Evolutionary conservation across 2,113 vertebrate genomes (phyloP).

Genomic region (Dolichotis patagonum): DNA sequence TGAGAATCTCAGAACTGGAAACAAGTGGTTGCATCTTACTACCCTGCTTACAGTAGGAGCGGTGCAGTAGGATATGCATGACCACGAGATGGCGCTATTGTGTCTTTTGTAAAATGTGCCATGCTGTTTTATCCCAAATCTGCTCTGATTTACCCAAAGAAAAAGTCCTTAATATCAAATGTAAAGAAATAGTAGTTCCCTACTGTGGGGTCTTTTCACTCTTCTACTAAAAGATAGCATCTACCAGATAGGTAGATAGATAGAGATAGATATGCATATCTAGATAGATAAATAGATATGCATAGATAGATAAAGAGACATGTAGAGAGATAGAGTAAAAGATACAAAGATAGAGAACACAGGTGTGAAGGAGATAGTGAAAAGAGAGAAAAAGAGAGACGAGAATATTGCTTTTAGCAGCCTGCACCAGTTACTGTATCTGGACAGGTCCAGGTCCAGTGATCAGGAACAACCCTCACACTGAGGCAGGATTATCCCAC

Average conservation of each 20-base stretch:
- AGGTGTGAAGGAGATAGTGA: no score
- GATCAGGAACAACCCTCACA: not conserved
- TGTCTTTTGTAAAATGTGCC: not conserved
- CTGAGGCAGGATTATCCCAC: not conserved
- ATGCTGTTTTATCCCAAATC: not conserved
- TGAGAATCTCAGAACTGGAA: not conserved
- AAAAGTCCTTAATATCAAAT: not conserved
- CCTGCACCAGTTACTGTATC: no score
- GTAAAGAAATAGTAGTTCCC: not conserved
- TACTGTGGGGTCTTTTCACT: not conserved
- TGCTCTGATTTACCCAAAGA: not conserved
- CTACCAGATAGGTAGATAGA: not conserved
- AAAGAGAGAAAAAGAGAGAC: no score
- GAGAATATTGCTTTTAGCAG: no score
- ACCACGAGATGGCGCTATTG: not conserved
- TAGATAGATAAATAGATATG: no score
- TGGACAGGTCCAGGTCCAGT: not conserved
- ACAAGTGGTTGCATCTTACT: not conserved
- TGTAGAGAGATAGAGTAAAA: no score
- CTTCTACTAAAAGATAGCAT: not conserved
- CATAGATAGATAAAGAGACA: no score
- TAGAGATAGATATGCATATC: no score
- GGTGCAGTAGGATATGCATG: not conserved
- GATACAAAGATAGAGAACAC: no score
- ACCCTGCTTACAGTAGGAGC: not conserved